Evolutionary conservation across 1,140 invertebrate species (phyloP), one percentile per base, ranked within the genome.

Genomic region (Diorhabda elongata): DNA sequence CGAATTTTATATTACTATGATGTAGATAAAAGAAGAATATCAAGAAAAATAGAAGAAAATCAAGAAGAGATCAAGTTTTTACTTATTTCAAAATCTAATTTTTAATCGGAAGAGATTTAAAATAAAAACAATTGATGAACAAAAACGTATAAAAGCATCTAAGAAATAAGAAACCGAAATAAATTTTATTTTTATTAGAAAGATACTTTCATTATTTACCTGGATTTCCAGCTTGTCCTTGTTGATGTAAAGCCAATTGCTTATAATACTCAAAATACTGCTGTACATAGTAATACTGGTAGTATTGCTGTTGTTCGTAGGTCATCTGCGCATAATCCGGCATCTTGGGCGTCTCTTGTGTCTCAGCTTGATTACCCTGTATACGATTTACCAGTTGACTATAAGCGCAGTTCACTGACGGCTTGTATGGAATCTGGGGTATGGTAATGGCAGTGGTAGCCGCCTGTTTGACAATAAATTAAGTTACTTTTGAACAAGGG

Each of bases 331-430:
- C 56, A 52, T 68, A 64, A 60, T 64, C 47, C 11, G 42, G 58
- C 59, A 61, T 9, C 42, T 73, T 72, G 64, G 64, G 70, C 56
- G 58, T 73, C 75, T 44, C 66, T 75, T 73, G 82, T 73, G 11
- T 82, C 81, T 68, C 84, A 87, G 87, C 26, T 44, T 67, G 57
- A 45, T 44, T 67, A n/a, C 91, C 91, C 69, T 91, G 90, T 70
- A 94, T 93, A 81, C 91, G 90, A 74, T 89, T 92, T 11, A 94
- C 91, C 59, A 94, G 83, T 84, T 93, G 89, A 8, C 91, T 92
- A 80, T 95, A 95, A 58, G 92, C 88, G 81, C 91, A 94, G 82
- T 94, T 89, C 0, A 90, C 88, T 5, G 91, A 91, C 44, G 92
- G 91, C 77, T 91, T 91, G 80, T 92, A 92, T 64, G 87, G 85